Base-by-base conservation (phyloP, 2,113 vertebrate species). In the Bubo bubo region DNA sequence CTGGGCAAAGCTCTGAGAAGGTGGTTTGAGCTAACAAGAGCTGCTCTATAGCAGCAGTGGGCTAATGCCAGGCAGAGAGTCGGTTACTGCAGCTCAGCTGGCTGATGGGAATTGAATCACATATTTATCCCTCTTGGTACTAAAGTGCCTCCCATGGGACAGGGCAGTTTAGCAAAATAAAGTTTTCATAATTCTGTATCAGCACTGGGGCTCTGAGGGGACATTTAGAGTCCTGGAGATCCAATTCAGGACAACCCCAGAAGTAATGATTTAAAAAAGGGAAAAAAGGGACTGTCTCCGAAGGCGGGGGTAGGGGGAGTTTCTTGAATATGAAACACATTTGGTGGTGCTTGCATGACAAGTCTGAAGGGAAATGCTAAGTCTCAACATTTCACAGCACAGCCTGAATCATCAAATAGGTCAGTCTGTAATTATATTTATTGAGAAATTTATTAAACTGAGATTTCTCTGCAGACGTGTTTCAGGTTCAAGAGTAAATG, bases 381-480 rank as follows among this genome's bases (percentile, higher is more conserved):
- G 22, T 79, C 75, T 43, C 23, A 14, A 4, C 8, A 20, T 79
- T 75, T 85, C 77, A 32, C 6, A 14, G 47, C 43, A 43, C 34
- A 82, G 50, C 66, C 74, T 41, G 70, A 72, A 13, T 43, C 62
- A 72, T 68, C 89, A 76, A 39, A 60, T 45, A 66, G 58, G 66
- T 43, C 74, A 68, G 24, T 23, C 62, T 66, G 56, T 37, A 90
- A 91, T 94, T 85, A 22, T 35, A 71, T 87, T 85, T 94, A 82
- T 27, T 39, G 66, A 94, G 80, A 68, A 79, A 53, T 12, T 26
- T 53, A 41, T 85, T 68, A 93, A 96, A 86, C 22, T 45, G 34
- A 88, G 74, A 15, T 93, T 91, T 93, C 84, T 79, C 76, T 72
- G 70, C 93, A 85, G 77, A 53, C 0, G 0, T 35, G 32, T 43